phyloP scores from a whole-genome alignment of 2,113 vertebrate genomes.

The Pipra filicauda region DNA sequence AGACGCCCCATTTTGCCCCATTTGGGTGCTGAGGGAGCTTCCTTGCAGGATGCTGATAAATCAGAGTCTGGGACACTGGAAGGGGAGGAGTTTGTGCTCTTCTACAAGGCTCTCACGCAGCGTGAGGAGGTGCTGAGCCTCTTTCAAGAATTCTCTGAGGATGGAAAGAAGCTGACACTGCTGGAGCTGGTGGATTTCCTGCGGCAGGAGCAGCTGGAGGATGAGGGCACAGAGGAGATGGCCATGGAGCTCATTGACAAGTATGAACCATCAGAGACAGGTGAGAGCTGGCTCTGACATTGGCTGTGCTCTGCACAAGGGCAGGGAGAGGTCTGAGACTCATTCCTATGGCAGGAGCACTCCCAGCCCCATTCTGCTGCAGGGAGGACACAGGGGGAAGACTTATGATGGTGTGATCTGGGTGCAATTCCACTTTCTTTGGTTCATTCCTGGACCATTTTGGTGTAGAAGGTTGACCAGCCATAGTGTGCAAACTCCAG shows the following conservation, averaged over 20 bases:
- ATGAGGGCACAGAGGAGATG: conserved; percentile 66
- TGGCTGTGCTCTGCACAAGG: background rate
- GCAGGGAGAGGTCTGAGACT: background rate
- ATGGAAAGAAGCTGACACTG: conserved; percentile 84
- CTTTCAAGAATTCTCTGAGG: conserved; percentile 87
- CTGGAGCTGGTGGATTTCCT: conserved; percentile 90
- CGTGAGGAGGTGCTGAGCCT: conserved; percentile 86
- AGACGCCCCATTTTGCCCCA: rapidly evolving
- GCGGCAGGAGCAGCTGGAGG: conserved; percentile 82
- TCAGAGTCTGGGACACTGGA: conserved; percentile 83
- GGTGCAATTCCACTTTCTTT: background rate
- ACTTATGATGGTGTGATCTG: background rate
- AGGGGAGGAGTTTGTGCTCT: conserved; percentile 89
- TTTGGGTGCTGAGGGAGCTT: background rate
- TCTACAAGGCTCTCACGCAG: conserved; percentile 91
- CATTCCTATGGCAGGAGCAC: background rate
- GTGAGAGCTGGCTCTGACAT: conserved; percentile 66
- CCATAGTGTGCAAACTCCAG: background rate
- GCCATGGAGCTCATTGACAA: conserved; percentile 83
- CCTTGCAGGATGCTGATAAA: conserved; percentile 84
- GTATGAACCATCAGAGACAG: conserved; percentile 87
- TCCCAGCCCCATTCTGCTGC: background rate
- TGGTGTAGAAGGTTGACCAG: background rate
- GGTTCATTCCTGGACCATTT: background rate
- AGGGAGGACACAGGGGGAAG: background rate